phyloP scores from a whole-genome alignment of 37 sponge, comb jelly and placozoan genomes.

The Amphimedon queenslandica region DNA sequence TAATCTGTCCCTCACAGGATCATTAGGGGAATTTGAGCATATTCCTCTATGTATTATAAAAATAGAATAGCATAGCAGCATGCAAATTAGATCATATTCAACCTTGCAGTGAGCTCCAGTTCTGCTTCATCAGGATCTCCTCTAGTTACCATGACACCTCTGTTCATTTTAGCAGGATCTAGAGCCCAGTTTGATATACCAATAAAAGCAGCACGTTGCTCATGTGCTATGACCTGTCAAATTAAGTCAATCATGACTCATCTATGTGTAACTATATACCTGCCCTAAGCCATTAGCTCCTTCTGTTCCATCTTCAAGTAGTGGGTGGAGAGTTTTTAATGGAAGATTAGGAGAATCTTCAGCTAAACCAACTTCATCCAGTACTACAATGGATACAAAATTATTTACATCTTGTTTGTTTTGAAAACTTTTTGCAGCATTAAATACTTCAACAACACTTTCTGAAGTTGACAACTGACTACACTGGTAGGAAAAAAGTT shows the following conservation, averaged over 20 bases:
- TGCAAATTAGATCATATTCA: background rate
- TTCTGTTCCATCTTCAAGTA: slow-evolving; percentile 80
- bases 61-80: background rate
- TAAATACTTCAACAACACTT: slow-evolving; percentile 76
- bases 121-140: slow-evolving; percentile 75
- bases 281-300: slow-evolving; percentile 44
- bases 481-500: slow-evolving; percentile 85
- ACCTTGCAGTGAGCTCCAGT: slow-evolving; percentile 67
- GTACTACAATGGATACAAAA: slow-evolving; percentile 79
- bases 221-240: slow-evolving; percentile 31
- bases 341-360: slow-evolving; percentile 89
- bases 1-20: slow-evolving; percentile 31
- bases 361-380: slow-evolving; percentile 92
- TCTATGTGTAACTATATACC: slow-evolving; percentile 10
- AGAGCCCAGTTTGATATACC: slow-evolving; percentile 99
- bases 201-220: slow-evolving; percentile 85
- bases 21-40: slow-evolving; percentile 47
- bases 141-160: slow-evolving; percentile 91
- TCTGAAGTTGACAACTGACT: slow-evolving; percentile 84
- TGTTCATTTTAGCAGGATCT: slow-evolving; percentile 99
- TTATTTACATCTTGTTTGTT: slow-evolving; percentile 32
- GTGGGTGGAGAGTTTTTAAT: slow-evolving; percentile 85
- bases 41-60: slow-evolving; percentile 64
- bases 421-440: slow-evolving; percentile 50
- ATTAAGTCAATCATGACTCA: background rate